phyloP scores from a whole-genome alignment of 2,888 invertebrate species.

The Tubulanus polymorphus region DNA sequence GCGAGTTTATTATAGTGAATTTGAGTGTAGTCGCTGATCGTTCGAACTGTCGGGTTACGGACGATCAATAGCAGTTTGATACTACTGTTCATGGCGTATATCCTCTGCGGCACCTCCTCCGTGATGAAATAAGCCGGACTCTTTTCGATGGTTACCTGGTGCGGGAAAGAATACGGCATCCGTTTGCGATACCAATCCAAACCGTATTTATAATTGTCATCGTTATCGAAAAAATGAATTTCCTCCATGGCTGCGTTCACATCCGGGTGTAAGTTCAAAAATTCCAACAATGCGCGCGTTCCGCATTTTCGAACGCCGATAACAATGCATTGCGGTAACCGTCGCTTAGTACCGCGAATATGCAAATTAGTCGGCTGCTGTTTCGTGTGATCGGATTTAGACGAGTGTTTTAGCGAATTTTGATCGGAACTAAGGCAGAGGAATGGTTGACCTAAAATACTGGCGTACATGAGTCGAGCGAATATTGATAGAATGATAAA shows the following conservation, averaged over 20 bases:
- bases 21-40: constrained; percentile 96
- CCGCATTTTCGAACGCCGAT: constrained; percentile 54
- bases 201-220: constrained; percentile 77
- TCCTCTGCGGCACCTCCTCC: constrained; percentile 86
- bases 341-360: constrained; percentile 19
- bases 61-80: constrained; percentile 86
- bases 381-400: background rate
- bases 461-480: background rate
- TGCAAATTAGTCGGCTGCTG: background rate
- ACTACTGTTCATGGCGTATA: constrained; percentile 86
- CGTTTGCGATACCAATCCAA: constrained; percentile 82
- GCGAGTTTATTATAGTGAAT: constrained; percentile 63
- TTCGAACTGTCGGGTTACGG: constrained; percentile 90
- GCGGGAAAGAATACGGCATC: constrained; percentile 86
- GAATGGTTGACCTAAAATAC: background rate
- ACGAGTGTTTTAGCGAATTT: background rate
- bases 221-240: constrained; percentile 93
- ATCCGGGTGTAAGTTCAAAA: constrained; percentile 56
- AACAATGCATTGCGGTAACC: constrained; percentile 52
- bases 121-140: constrained; percentile 96
- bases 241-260: constrained; percentile 91
- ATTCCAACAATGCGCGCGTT: constrained; percentile 52
- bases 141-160: constrained; percentile 92
- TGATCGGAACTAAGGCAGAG: background rate
- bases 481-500: too few relatives aligned